A percentile compares a stretch with the other conserved stretches of the same genome.
These are phyloP conservation scores for Drosophila monieri DNA, from an alignment of 2,888 invertebrate genomes.

Conservation along the genomic window DNA sequence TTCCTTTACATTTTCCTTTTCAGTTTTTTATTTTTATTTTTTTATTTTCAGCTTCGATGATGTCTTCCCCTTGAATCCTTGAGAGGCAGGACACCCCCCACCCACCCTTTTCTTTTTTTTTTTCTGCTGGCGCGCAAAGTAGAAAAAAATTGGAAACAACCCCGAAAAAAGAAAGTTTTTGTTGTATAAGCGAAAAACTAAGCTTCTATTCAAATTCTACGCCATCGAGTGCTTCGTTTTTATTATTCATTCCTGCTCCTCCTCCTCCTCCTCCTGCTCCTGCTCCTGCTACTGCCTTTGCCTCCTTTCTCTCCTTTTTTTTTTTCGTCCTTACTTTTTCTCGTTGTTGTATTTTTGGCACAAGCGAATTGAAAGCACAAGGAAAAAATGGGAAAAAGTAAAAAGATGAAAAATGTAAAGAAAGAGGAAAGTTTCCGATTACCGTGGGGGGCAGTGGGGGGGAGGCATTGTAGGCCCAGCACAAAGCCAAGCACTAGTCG, in stretches of 20 bases:
- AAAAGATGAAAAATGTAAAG: conserved; percentile 78
- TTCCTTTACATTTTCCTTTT: conserved; percentile 26
- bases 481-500: conserved; percentile 72
- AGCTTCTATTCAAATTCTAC: conserved; percentile 83
- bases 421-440: conserved; percentile 81
- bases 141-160: conserved; percentile 78
- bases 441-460: conserved; percentile 46
- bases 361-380: conserved; percentile 74
- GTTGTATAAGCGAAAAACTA: conserved; percentile 82
- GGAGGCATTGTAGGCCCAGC: conserved; percentile 61
- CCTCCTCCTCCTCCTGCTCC: conserved; percentile 16
- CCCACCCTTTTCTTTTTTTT: conserved; percentile 1
- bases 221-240: conserved; percentile 81
- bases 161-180: conserved; percentile 76
- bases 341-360: conserved; percentile 69
- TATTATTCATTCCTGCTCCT: conserved; percentile 77
- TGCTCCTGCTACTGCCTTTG: too few relatives aligned
- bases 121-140: conserved; percentile 43
- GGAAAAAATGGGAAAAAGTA: conserved; percentile 37
- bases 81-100: conserved; percentile 1
- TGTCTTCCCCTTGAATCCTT: conserved; percentile 48
- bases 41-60: conserved; percentile 58
- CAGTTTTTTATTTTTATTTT: conserved; percentile 34
- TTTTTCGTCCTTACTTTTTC: background rate
- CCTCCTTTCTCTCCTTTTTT: background rate